Base-by-base conservation (phyloP, 2,888 invertebrate species). In the Augiades crinisus region DNA sequence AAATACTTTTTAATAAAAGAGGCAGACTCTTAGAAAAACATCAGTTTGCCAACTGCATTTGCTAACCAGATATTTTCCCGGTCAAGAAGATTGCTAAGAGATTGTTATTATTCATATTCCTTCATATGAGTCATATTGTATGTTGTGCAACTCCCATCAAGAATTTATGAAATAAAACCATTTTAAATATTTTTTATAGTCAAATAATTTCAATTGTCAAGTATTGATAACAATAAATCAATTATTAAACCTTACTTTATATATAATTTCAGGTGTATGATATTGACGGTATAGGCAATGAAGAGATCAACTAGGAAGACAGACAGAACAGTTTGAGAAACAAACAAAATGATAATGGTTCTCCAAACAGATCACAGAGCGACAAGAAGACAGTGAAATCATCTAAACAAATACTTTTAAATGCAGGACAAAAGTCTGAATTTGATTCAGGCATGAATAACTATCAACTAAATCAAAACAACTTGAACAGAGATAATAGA, bases 371-470 rank as follows among this genome's bases (percentile, higher is more conserved):
- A 56, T 61, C 61, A 24, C 63, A 67, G 10, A 66, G 63, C 31
- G 70, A 70, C 6, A 78, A 78, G 10, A 86, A 83, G 59, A 78
- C 70, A 2, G 68, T 87, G 0, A 89, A 89, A 67, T 89, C 89
- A 5, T 89, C 89, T 6, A 89, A 88, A 59, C 89, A 88, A 65
- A 88, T 89, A 59, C 78, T 89, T 21, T 67, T 86, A 58, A 89
- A 89, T 52, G 88, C 89, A 1, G 89, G 89, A 7, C 89, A 89
- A 53, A 88, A 87, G 55, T 89, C 89, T 0, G 89, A 89, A 55
- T 89, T 89, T 53, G 89, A 88, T 59, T 88, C 88, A 0, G 89
- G 89, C 6, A 89, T 89, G 88, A 89, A 89, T 68, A 89, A 88
- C 65, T 81, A 76, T 50, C 89, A 88, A 61, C 61, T 87, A 1